These are phyloP conservation scores for Tiphia femorata DNA, from an alignment of 2,888 invertebrate genomes.

Conservation along the genomic window DNA sequence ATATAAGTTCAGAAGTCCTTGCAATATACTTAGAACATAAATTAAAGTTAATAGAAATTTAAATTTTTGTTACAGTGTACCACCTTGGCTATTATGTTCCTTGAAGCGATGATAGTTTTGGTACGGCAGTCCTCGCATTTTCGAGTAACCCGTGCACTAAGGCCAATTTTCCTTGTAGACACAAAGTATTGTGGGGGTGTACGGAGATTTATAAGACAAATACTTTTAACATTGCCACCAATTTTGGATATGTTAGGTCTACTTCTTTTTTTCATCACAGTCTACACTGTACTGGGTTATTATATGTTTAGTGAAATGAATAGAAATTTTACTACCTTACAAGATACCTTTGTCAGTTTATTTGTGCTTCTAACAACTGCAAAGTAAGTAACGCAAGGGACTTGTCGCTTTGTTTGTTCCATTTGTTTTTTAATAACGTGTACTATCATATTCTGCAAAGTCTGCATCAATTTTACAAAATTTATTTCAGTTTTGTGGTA, in stretches of 20 bases:
- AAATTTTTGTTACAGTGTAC: slow-evolving; percentile 73
- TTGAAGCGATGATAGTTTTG: slow-evolving; percentile 85
- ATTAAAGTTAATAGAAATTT: too few species aligned
- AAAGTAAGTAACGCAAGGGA: slow-evolving; percentile 79
- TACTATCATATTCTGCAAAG: not conserved
- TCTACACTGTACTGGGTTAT: slow-evolving; percentile 85
- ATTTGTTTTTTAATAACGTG: slow-evolving; percentile 1
- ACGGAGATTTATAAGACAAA: slow-evolving; percentile 81
- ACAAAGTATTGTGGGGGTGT: slow-evolving; percentile 88
- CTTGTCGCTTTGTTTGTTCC: not conserved
- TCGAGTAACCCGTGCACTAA: slow-evolving; percentile 85
- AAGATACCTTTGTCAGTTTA: slow-evolving; percentile 88
- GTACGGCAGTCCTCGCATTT: slow-evolving; percentile 87
- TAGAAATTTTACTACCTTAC: slow-evolving; percentile 82
- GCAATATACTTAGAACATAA: too few species aligned
- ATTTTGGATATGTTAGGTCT: slow-evolving; percentile 90
- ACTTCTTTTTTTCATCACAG: slow-evolving; percentile 85
- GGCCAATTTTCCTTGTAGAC: slow-evolving; percentile 91
- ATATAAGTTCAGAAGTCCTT: too few species aligned
- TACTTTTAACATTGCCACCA: slow-evolving; percentile 87
- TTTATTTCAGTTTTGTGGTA: too few species aligned
- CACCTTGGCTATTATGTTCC: slow-evolving; percentile 83
- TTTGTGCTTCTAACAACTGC: slow-evolving; percentile 92
- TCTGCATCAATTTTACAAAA: too few species aligned
- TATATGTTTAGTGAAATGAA: slow-evolving; percentile 86